Evolutionary conservation across 2,888 invertebrate species (phyloP).

Genomic region (Gymnosoma rotundatum): DNA sequence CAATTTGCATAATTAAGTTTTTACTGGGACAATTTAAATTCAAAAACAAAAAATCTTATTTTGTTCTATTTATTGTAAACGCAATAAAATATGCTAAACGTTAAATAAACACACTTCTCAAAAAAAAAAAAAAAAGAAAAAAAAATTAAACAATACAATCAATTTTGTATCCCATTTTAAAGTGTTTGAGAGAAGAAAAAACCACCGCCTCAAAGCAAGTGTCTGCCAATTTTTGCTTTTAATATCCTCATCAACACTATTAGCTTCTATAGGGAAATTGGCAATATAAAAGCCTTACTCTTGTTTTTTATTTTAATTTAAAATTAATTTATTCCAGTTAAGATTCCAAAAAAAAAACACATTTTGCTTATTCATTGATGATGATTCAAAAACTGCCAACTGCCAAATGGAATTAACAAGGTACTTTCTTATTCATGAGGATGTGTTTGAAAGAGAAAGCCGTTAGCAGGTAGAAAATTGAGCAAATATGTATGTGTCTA

Average conservation of each 20-base stretch:
- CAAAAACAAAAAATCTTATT: not conserved
- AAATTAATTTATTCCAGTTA: slow-evolving; percentile 46
- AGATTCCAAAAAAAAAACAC: slow-evolving; percentile 1
- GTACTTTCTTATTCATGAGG: not conserved
- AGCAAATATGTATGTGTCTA: not conserved
- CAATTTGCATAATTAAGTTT: not conserved
- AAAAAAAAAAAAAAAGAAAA: too few relatives aligned
- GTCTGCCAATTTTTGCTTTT: not conserved
- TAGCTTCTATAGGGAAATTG: slow-evolving; percentile 19
- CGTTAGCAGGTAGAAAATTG: not conserved
- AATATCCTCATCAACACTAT: not conserved
- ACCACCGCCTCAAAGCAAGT: not conserved
- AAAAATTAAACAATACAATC: not conserved
- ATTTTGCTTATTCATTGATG: too few relatives aligned
- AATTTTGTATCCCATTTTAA: not conserved
- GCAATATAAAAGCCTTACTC: not conserved
- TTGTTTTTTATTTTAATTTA: slow-evolving; percentile 13
- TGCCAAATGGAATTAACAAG: not conserved
- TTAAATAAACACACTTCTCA: not conserved
- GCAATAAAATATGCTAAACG: not conserved
- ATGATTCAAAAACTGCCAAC: not conserved
- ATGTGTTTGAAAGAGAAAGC: not conserved
- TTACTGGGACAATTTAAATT: slow-evolving; percentile 3
- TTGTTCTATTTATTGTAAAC: not conserved
- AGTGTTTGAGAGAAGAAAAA: too few relatives aligned